Evolutionary conservation across 35 echinoderm and acorn worm genomes (phyloP).

Genomic region (Nesometra sesokonis): DNA sequence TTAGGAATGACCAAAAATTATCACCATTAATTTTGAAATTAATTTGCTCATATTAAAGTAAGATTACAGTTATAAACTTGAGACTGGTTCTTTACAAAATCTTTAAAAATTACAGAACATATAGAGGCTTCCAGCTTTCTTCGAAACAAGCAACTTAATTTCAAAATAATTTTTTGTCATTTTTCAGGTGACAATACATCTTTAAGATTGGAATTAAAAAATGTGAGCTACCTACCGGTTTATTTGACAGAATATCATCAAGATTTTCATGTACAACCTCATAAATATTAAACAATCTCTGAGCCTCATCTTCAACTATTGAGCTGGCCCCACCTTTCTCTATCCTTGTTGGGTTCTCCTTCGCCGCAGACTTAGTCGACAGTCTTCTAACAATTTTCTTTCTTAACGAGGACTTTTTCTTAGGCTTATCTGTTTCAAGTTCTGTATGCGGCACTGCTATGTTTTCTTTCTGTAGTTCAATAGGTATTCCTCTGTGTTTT

Average conservation of each 20-base stretch:
- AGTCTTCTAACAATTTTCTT: neutral
- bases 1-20: no score
- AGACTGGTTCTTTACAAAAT: no score
- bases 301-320: neutral
- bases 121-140: no score
- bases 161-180: no score
- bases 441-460: neutral
- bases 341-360: neutral
- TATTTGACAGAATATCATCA: neutral
- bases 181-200: no score
- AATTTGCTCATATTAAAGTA: no score
- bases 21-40: no score
- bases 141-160: no score
- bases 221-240: neutral
- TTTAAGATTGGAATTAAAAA: no score
- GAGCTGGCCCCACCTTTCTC: neutral
- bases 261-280: neutral
- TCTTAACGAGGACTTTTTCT: neutral
- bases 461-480: neutral
- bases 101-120: no score
- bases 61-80: no score
- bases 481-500: neutral
- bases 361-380: neutral
- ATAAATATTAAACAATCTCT: neutral
- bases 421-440: neutral